Percentiles rank a stretch among this genome's conserved stretches.
phyloP scores from a whole-genome alignment of 2,113 vertebrate species.

The Gracilinanus agilis region DNA sequence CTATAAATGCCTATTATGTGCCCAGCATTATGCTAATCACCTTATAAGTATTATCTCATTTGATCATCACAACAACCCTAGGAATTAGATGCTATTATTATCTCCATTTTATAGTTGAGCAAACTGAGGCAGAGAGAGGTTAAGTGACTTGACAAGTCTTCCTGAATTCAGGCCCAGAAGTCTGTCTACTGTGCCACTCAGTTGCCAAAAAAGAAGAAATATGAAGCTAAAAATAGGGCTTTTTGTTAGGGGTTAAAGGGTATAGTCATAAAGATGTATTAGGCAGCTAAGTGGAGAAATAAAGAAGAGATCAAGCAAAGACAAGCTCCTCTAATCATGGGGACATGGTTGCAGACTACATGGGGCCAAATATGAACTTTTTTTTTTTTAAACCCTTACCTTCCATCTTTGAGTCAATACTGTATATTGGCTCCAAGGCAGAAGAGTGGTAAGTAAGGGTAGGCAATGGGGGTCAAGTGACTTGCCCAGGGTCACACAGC shows the following conservation, averaged over 20 bases:
- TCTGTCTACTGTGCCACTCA: not conserved
- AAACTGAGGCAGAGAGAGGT: not conserved
- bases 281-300: not conserved
- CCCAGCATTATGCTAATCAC: not conserved
- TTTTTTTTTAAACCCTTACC: no score
- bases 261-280: not conserved
- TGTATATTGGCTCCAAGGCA: no score
- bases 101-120: not conserved
- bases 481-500: no score
- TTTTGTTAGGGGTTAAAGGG: not conserved
- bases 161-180: not conserved
- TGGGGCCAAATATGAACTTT: not conserved
- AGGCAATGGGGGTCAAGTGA: no score
- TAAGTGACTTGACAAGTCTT: not conserved
- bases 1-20: not conserved
- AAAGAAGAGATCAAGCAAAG: not conserved
- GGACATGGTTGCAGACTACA: not conserved
- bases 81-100: not conserved
- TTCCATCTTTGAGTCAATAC: no score
- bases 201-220: not conserved
- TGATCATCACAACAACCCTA: not conserved
- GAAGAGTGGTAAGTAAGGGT: no score
- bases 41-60: not conserved
- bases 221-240: not conserved
- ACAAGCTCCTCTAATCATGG: not conserved